Evolutionary conservation across 2,797 vertebrate genomes (phyloP).

Genomic region (Urosaurus nigricauda): DNA sequence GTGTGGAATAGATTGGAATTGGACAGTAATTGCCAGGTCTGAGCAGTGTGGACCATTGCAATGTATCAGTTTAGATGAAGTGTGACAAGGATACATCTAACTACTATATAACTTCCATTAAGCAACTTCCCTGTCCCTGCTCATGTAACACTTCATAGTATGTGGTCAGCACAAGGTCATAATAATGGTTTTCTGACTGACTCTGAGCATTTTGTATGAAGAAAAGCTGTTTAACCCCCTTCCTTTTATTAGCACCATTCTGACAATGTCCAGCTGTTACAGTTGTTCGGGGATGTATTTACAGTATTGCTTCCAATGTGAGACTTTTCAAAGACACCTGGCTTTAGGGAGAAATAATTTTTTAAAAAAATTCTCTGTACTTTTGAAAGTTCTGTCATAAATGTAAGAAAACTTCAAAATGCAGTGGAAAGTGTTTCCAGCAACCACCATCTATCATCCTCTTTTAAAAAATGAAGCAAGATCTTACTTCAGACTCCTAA

Average conservation of each 20-base stretch:
- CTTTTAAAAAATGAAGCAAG: slow-evolving; percentile 1
- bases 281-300: slow-evolving; percentile 73
- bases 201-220: slow-evolving; percentile 81
- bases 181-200: slow-evolving; percentile 82
- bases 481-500: slow-evolving; percentile 16
- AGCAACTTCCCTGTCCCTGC: slow-evolving; percentile 91
- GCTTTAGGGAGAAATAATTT: neutral
- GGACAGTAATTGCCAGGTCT: slow-evolving; percentile 96
- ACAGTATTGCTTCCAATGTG: slow-evolving; percentile 62
- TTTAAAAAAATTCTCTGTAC: neutral
- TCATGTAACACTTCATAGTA: slow-evolving; percentile 88
- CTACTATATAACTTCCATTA: slow-evolving; percentile 91
- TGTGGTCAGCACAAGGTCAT: slow-evolving; percentile 92
- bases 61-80: slow-evolving; percentile 96
- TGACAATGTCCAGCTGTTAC: slow-evolving; percentile 75
- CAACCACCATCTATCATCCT: neutral
- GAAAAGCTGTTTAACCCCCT: slow-evolving; percentile 82
- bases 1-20: slow-evolving; percentile 96
- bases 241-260: slow-evolving; percentile 73
- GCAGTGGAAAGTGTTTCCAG: neutral
- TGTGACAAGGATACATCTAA: slow-evolving; percentile 97
- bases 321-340: slow-evolving; percentile 61
- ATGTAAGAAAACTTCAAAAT: neutral
- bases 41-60: slow-evolving; percentile 89
- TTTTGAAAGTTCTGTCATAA: neutral